phyloP scores from a whole-genome alignment of 37 sponge, comb jelly and placozoan genomes.

The Axinella damicornis region DNA sequence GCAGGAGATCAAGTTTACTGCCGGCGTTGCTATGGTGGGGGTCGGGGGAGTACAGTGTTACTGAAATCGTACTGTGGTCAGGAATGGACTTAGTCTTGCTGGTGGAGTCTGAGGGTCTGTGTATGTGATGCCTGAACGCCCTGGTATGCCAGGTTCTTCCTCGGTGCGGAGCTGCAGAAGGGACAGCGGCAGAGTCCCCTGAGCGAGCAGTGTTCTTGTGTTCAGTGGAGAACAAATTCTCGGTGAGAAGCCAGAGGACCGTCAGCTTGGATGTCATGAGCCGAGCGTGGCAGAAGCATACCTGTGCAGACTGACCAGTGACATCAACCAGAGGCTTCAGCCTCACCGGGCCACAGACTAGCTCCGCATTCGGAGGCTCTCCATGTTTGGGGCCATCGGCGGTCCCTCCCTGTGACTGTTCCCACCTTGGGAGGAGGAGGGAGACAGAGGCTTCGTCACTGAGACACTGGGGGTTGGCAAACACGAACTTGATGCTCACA shows the following conservation, averaged over 20 bases:
- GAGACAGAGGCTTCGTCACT: constrained; percentile 29
- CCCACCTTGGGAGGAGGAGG: constrained; percentile 11
- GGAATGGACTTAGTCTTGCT: neutral
- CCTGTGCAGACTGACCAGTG: constrained; percentile 27
- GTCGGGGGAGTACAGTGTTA: constrained; percentile 30
- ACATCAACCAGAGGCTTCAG: constrained; percentile 50
- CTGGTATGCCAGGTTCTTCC: constrained; percentile 5
- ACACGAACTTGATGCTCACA: constrained; percentile 45
- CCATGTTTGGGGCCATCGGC: neutral
- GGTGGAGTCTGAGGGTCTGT: neutral
- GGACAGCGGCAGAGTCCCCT: neutral
- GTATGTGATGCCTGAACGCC: constrained; percentile 18
- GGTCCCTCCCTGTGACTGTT: neutral
- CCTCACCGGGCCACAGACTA: constrained; percentile 63
- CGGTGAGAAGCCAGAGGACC: constrained; percentile 10
- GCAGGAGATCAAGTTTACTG: neutral
- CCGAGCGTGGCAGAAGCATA: constrained; percentile 41
- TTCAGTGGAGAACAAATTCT: constrained; percentile 33
- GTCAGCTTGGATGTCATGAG: constrained; percentile 1
- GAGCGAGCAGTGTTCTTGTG: constrained; percentile 5
- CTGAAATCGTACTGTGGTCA: constrained; percentile 12
- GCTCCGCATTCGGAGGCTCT: neutral
- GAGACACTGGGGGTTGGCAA: constrained; percentile 41
- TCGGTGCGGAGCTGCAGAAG: neutral
- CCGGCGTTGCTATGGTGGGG: neutral